Conservation (phyloP, 1,140 invertebrate species). For the Goniozus legneri region DNA sequence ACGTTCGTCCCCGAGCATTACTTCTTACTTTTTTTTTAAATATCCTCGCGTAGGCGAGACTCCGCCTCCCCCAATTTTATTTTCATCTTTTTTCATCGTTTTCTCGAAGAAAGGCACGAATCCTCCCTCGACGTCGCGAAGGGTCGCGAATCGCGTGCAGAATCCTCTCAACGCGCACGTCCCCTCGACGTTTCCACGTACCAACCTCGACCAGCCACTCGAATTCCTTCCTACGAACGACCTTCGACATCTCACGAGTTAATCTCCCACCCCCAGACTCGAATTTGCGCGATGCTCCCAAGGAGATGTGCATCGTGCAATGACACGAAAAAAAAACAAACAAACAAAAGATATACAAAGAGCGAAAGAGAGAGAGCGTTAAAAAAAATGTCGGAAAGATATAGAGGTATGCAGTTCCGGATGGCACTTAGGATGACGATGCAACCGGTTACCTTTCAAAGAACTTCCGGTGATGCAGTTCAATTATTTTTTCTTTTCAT, state of each 20-base stretch:
- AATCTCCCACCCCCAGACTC: too few relatives aligned
- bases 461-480: conserved; percentile 18
- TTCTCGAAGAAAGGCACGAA: not conserved
- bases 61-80: not conserved
- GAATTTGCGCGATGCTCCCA: conserved; percentile 36
- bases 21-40: too few relatives aligned
- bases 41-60: too few relatives aligned
- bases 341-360: conserved; percentile 13
- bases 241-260: conserved; percentile 9
- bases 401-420: conserved; percentile 54
- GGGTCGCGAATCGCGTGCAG: not conserved
- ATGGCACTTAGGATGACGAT: conserved; percentile 52
- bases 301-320: conserved; percentile 40
- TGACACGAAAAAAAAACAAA: conserved; percentile 19
- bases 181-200: too few relatives aligned
- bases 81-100: not conserved
- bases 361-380: conserved; percentile 22
- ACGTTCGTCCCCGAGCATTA: too few relatives aligned
- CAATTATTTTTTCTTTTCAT: too few relatives aligned
- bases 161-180: too few relatives aligned
- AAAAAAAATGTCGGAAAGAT: conserved; percentile 33
- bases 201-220: too few relatives aligned
- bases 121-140: not conserved
- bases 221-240: conserved; percentile 8
- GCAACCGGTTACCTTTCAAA: conserved; percentile 33